Conservation (phyloP, 2,797 vertebrate genomes). For the Bufotes viridis region DNA sequence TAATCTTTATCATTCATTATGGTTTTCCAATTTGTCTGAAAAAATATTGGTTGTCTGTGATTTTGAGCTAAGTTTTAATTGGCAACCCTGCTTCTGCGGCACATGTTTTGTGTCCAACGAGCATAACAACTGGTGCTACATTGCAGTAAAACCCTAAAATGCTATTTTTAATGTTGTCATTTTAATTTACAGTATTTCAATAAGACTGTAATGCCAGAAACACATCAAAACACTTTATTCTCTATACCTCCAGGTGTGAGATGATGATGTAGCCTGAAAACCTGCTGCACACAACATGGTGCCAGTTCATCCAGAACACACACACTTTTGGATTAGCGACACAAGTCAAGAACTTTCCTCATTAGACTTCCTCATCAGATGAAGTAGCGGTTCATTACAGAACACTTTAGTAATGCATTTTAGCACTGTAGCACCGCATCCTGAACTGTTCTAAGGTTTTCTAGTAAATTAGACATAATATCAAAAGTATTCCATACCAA, state of each 20-base stretch:
- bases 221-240: not conserved
- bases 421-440: not conserved
- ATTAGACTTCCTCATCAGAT: not conserved
- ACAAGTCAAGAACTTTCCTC: constrained; percentile 4
- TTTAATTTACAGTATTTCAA: not conserved
- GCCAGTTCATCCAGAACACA: not conserved
- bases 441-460: not conserved
- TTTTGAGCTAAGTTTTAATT: too few relatives aligned
- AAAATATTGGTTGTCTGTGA: too few relatives aligned
- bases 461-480: not conserved
- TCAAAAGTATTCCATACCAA: not conserved
- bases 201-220: not conserved
- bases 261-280: not conserved
- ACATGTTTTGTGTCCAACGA: too few relatives aligned
- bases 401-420: constrained; percentile 11
- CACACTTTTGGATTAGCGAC: not conserved
- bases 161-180: not conserved
- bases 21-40: too few relatives aligned
- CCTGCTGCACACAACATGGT: not conserved
- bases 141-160: not conserved
- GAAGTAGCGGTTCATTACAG: not conserved
- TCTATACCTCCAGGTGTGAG: not conserved
- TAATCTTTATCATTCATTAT: too few relatives aligned
- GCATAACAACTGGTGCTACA: too few relatives aligned
- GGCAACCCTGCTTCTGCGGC: too few relatives aligned